Evolutionary conservation across 1,140 invertebrate genomes (phyloP), one percentile per base, ranked within the genome.

Genomic region (Drosophila teissieri): DNA sequence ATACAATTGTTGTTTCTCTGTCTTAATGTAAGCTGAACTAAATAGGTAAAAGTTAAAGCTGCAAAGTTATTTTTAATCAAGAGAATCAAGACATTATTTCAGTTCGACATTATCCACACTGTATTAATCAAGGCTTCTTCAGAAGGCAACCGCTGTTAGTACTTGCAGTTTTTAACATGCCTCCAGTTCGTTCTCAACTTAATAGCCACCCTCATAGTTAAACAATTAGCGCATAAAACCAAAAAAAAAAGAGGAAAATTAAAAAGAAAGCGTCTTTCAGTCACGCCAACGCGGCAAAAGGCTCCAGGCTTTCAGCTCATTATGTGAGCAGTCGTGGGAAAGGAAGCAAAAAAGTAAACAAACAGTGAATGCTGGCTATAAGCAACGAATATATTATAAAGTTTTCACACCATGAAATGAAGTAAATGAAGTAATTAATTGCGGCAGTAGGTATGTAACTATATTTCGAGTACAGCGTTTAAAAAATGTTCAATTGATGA

Each of bases 241-340:
- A 68, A 27, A 67, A 68, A 39, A n/a, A 42, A 15, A 31, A 44
- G n/a, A 42, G 31, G 31, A 31, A 39, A 39, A 39, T 12, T 10
- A 12, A 27, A n/a, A 70, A 24, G 63, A 69, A 70, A 70, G 40
- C 36, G 63, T 56, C 63, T 55, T 70, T 70, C 51, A 67, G 62
- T 67, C 46, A 68, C 65, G 61, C 62, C 48, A 68, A 68, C 17
- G 64, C 64, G 42, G 67, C n/a, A 70, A 62, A 70, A 70, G 64
- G 67, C 67, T 70, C 56, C 51, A 17, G 64, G 67, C 67, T 70
- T 70, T 11, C 34, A 70, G 67, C 67, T 70, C 67, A 70, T 70
- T 70, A 70, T 69, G 67, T 65, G 51, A 68, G 48, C 63, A 69
- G 34, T 40, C 63, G 68, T 45, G 63, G 63, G 65, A 69, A 69